Evolutionary conservation across 53 echinoderm and acorn worm species (phyloP), one percentile per base, ranked within the genome.

Genomic region (Hippasteria phrygiana): DNA sequence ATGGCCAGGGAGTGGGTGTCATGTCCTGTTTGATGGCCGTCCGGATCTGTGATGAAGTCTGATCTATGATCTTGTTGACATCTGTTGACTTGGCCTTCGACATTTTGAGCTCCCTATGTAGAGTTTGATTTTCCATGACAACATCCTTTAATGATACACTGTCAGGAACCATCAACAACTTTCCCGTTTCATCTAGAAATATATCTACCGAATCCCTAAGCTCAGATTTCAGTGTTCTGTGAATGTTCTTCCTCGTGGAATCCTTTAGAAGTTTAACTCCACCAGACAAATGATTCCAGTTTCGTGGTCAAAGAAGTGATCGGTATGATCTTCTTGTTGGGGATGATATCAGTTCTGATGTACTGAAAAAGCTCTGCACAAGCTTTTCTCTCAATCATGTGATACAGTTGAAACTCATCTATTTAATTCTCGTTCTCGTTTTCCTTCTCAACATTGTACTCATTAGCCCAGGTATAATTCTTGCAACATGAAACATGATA

Each of bases 401-500:
- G 8, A 40, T 88, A 88, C 29, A 45, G 73, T n/a, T n/a, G n/a
- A n/a, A n/a, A n/a, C n/a, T n/a, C n/a, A n/a, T n/a, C n/a, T n/a
- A n/a, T n/a, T n/a, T n/a, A n/a, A n/a, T n/a, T n/a, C n/a, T n/a
- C n/a, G n/a, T n/a, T n/a, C n/a, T n/a, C n/a, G n/a, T n/a, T n/a
- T n/a, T n/a, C n/a, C n/a, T n/a, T n/a, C n/a, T n/a, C n/a, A n/a
- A n/a, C n/a, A n/a, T n/a, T n/a, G n/a, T n/a, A n/a, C n/a, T n/a
- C n/a, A n/a, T n/a, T n/a, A n/a, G n/a, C 71, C 17, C 47, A 70
- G 7, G 84, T 84, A 55, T 90, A 83, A 1, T 27, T 24, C 12
- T 37, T 33, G 50, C 84, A 90, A 53, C 90, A 90, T 1, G 83
- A 72, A 18, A 29, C 50, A 53, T 89, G 91, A 66, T 87, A 91